phyloP scores from a whole-genome alignment of 2,797 vertebrate genomes.

The Acanthurus leucopareius region DNA sequence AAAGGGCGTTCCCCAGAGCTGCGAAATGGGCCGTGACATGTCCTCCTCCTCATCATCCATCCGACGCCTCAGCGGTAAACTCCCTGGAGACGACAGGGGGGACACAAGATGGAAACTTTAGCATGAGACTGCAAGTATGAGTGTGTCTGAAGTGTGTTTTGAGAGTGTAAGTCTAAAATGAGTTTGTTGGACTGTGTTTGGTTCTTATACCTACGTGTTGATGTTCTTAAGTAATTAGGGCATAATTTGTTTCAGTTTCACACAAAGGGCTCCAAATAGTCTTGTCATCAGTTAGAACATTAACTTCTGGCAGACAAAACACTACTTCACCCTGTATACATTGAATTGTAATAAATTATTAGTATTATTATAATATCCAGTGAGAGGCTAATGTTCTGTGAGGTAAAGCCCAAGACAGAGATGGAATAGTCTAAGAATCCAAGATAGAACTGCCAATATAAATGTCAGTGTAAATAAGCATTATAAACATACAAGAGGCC shows the following conservation, averaged over 20 bases:
- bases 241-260: slow-evolving; percentile 54
- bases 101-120: slow-evolving; percentile 47
- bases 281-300: slow-evolving; percentile 55
- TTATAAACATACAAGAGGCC: slow-evolving; percentile 26
- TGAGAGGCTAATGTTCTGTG: slow-evolving; percentile 58
- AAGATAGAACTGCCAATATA: slow-evolving; percentile 14
- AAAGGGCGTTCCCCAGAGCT: slow-evolving; percentile 76
- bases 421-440: slow-evolving; percentile 22
- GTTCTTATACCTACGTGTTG: slow-evolving; percentile 8
- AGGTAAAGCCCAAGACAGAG: slow-evolving; percentile 41
- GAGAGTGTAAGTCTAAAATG: not conserved
- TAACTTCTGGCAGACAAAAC: slow-evolving; percentile 49
- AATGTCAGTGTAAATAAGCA: slow-evolving; percentile 11
- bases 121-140: not conserved
- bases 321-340: slow-evolving; percentile 38
- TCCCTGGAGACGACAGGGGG: slow-evolving; percentile 68
- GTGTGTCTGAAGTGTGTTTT: not conserved
- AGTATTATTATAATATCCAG: slow-evolving; percentile 57
- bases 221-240: slow-evolving; percentile 23
- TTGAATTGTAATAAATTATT: slow-evolving; percentile 59
- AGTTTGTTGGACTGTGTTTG: not conserved
- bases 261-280: slow-evolving; percentile 47
- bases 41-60: slow-evolving; percentile 91
- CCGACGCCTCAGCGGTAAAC: slow-evolving; percentile 84
- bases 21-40: slow-evolving; percentile 83